phyloP scores from a whole-genome alignment of 1,140 invertebrate species.

The Polypedilum vanderplanki region DNA sequence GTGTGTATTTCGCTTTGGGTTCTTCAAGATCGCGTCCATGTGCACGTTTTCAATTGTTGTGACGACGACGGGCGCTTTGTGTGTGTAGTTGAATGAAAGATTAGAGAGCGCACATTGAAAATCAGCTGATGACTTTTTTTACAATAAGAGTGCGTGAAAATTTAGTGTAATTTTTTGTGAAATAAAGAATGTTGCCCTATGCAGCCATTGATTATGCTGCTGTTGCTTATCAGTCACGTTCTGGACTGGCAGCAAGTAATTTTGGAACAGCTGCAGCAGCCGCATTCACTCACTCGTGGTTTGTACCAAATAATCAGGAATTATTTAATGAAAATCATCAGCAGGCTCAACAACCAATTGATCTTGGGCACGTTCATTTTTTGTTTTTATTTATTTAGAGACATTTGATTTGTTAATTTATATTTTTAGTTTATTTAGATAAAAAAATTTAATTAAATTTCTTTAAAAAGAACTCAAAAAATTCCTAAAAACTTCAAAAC shows the following conservation, averaged over 20 bases:
- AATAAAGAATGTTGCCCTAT: slow-evolving; percentile 69
- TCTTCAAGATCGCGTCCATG: background rate
- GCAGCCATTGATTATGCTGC: slow-evolving; percentile 75
- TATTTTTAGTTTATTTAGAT: too few species aligned
- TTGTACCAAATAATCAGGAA: slow-evolving; percentile 75
- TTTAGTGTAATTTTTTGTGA: background rate
- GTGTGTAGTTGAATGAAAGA: background rate
- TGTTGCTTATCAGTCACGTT: slow-evolving; percentile 60
- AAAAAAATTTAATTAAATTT: too few species aligned
- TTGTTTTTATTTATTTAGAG: slow-evolving; percentile 41
- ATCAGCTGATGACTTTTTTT: slow-evolving; percentile 5
- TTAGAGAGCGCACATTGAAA: background rate
- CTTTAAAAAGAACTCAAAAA: too few species aligned
- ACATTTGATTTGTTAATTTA: too few species aligned
- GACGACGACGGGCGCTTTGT: background rate
- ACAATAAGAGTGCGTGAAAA: background rate
- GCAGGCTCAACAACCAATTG: slow-evolving; percentile 70
- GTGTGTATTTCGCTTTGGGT: background rate
- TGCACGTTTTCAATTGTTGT: slow-evolving; percentile 11
- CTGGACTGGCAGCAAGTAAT: slow-evolving; percentile 51
- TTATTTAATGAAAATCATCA: slow-evolving; percentile 50
- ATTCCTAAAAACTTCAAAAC: too few species aligned
- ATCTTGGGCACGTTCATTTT: slow-evolving; percentile 79
- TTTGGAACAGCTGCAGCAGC: slow-evolving; percentile 44
- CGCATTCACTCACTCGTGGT: slow-evolving; percentile 84